Percentiles rank a stretch among this genome's conserved stretches.
Evolutionary conservation across 2,113 vertebrate genomes (phyloP).

Genomic region (Bubo scandiacus): DNA sequence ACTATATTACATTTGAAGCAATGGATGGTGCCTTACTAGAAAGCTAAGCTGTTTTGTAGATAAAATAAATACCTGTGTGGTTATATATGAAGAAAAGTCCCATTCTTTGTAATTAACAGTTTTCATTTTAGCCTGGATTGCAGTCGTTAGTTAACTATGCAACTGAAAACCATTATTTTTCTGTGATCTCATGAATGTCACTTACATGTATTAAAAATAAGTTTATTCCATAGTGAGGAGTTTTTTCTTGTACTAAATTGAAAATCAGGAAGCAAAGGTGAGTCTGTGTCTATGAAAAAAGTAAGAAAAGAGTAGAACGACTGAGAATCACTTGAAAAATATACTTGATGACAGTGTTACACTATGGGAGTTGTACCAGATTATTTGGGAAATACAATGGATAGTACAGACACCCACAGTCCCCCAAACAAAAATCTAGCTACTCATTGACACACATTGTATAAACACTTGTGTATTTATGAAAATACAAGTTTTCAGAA

Average conservation of each 20-base stretch:
- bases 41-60: neutral
- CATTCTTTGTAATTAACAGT: neutral
- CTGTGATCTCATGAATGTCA: neutral
- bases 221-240: neutral
- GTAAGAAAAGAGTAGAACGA: neutral
- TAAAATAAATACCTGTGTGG: neutral
- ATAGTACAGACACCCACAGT: neutral
- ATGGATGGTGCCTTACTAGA: neutral
- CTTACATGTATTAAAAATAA: neutral
- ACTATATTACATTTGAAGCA: neutral
- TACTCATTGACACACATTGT: neutral
- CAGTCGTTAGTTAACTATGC: neutral
- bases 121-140: neutral
- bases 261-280: neutral
- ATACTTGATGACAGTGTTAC: neutral
- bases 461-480: neutral
- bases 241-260: neutral
- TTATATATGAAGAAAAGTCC: neutral
- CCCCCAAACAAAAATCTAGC: neutral
- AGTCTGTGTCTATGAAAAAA: neutral
- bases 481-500: neutral
- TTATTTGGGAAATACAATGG: neutral
- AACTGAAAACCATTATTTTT: neutral
- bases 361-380: neutral
- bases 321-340: neutral